Evolutionary conservation across 2,113 vertebrate species (phyloP).

Genomic region (Ginglymostoma cirratum): DNA sequence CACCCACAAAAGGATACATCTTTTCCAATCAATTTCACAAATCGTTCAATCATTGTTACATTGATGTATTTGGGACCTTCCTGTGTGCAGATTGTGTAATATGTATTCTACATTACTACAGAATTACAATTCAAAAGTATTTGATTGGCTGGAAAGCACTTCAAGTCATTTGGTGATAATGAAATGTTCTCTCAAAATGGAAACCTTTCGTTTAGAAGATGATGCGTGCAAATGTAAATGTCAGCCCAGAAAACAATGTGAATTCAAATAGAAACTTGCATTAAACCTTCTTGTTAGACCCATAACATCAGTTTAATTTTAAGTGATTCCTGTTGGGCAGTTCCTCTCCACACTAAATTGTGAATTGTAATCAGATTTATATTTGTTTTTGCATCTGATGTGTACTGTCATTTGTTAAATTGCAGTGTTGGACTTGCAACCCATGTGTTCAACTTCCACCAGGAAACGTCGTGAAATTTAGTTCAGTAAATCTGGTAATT

Average conservation of each 20-base stretch:
- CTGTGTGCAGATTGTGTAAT: background rate
- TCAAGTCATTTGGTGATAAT: background rate
- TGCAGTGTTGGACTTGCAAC: background rate
- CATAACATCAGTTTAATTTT: background rate
- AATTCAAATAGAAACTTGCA: background rate
- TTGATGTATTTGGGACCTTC: background rate
- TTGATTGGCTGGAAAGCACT: background rate
- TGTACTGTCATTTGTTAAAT: background rate
- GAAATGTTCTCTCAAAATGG: background rate
- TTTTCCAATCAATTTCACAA: background rate
- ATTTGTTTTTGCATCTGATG: background rate
- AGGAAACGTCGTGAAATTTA: background rate
- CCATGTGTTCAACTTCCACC: background rate
- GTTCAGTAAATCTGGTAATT: background rate
- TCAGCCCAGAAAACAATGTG: background rate
- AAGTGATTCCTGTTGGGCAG: background rate
- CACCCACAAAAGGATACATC: too few relatives aligned
- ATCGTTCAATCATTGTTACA: background rate
- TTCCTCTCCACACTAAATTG: background rate
- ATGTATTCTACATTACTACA: background rate
- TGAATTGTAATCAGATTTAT: background rate
- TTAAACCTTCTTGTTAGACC: background rate
- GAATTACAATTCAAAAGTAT: background rate
- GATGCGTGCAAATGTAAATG: background rate
- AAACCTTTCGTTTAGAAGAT: background rate